Percentiles rank a stretch among this genome's conserved stretches.
These are phyloP conservation scores for Epizoanthus stellaris DNA, from an alignment of 92 coral and sea anemone genomes.

Conservation along the genomic window DNA sequence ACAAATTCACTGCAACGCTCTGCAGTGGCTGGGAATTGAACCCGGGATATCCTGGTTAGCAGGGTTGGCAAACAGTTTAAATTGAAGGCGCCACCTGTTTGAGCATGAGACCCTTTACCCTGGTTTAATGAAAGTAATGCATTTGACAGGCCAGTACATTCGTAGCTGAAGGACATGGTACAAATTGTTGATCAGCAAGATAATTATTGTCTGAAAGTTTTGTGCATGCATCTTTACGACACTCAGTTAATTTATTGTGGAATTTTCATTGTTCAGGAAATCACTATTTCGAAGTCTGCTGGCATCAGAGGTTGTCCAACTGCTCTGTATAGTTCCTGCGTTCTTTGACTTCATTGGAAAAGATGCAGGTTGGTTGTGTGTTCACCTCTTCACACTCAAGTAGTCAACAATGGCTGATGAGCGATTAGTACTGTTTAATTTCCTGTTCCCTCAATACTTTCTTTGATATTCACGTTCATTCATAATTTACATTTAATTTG, in stretches of 20 bases:
- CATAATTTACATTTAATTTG: neutral
- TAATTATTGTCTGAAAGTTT: too few species aligned
- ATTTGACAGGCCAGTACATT: too few species aligned
- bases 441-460: neutral
- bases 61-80: neutral
- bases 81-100: neutral
- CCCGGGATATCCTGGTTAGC: neutral
- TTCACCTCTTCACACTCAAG: neutral
- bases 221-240: neutral
- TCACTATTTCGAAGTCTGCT: slow-evolving; percentile 78
- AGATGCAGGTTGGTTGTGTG: slow-evolving; percentile 76
- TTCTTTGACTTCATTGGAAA: slow-evolving; percentile 84
- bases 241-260: neutral
- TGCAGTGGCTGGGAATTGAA: too few species aligned
- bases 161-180: too few species aligned
- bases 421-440: neutral
- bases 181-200: too few species aligned
- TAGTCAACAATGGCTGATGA: neutral
- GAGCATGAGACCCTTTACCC: neutral
- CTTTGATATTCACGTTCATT: neutral
- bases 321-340: slow-evolving; percentile 89
- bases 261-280: slow-evolving; percentile 56
- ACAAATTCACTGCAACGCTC: too few species aligned
- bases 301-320: slow-evolving; percentile 93
- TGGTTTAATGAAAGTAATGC: too few species aligned